Percentiles rank a stretch among this genome's conserved stretches.
These are phyloP conservation scores for Triops longicaudatus DNA, from an alignment of 1,140 invertebrate genomes.

Conservation along the genomic window DNA sequence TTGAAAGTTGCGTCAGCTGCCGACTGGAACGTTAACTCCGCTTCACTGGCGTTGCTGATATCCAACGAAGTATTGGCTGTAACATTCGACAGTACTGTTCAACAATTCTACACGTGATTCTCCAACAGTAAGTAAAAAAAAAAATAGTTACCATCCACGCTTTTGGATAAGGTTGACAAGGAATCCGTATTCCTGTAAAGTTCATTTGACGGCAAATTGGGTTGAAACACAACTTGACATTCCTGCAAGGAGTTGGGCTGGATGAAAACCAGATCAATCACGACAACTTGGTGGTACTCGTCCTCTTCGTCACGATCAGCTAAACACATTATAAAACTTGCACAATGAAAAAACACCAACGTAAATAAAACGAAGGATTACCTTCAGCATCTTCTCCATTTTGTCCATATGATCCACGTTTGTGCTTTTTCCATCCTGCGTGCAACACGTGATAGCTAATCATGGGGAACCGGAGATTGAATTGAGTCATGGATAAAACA, in stretches of 20 bases:
- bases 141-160: slow-evolving; percentile 21
- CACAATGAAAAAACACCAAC: neutral
- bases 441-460: slow-evolving; percentile 20
- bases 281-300: slow-evolving; percentile 40
- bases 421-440: neutral
- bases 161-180: slow-evolving; percentile 15
- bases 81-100: neutral
- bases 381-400: slow-evolving; percentile 4
- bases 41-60: neutral
- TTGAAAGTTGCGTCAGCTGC: neutral
- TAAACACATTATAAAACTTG: slow-evolving; percentile 32
- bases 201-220: slow-evolving; percentile 36
- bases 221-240: slow-evolving; percentile 66
- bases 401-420: neutral
- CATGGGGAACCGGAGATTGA: slow-evolving; percentile 17
- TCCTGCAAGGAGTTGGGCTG: slow-evolving; percentile 82
- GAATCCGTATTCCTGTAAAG: slow-evolving; percentile 26
- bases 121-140: slow-evolving; percentile 19
- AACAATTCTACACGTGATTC: neutral
- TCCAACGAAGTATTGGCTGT: neutral
- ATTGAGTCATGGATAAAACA: slow-evolving; percentile 12
- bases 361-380: neutral
- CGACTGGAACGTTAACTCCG: slow-evolving; percentile 8
- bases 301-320: slow-evolving; percentile 36
- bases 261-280: slow-evolving; percentile 69